Percentiles rank a stretch among this genome's conserved stretches.
These are phyloP conservation scores for Nyctereutes procyonoides DNA, from an alignment of 2,113 vertebrate genomes.

Conservation along the genomic window DNA sequence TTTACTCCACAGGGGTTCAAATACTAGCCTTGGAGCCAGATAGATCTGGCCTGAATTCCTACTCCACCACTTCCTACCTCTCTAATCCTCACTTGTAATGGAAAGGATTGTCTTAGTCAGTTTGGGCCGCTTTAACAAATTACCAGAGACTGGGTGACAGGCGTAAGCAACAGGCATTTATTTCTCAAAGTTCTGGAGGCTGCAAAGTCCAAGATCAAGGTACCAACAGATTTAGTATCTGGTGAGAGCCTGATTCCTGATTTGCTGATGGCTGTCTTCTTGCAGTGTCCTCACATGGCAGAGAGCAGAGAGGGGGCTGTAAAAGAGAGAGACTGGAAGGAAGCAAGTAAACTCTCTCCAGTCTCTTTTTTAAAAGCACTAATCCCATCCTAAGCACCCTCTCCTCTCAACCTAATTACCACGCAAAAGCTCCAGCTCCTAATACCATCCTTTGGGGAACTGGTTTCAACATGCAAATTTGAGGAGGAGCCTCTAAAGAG, in stretches of 20 bases:
- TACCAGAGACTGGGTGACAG: not conserved
- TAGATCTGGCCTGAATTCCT: not conserved
- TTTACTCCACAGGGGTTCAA: not conserved
- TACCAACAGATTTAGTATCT: not conserved
- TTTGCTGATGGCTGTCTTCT: not conserved
- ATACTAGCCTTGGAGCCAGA: not conserved
- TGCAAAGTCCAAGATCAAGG: not conserved
- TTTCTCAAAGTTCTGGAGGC: not conserved
- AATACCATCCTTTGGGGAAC: not conserved
- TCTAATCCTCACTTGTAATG: not conserved
- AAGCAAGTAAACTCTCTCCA: not conserved
- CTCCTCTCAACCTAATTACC: not conserved
- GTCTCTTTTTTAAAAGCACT: not conserved
- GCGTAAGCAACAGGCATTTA: not conserved
- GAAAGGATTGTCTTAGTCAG: not conserved
- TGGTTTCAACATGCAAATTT: not conserved
- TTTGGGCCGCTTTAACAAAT: not conserved
- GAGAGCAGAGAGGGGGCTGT: not conserved
- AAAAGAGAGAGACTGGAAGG: not conserved
- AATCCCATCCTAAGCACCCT: not conserved
- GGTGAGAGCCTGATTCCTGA: not conserved
- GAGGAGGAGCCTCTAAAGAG: not conserved
- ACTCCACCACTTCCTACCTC: not conserved
- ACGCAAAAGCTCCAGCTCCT: not conserved
- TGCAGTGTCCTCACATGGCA: not conserved